These are phyloP conservation scores for Phytoseiulus persimilis DNA, from an alignment of 2,888 invertebrate species.

Conservation along the genomic window DNA sequence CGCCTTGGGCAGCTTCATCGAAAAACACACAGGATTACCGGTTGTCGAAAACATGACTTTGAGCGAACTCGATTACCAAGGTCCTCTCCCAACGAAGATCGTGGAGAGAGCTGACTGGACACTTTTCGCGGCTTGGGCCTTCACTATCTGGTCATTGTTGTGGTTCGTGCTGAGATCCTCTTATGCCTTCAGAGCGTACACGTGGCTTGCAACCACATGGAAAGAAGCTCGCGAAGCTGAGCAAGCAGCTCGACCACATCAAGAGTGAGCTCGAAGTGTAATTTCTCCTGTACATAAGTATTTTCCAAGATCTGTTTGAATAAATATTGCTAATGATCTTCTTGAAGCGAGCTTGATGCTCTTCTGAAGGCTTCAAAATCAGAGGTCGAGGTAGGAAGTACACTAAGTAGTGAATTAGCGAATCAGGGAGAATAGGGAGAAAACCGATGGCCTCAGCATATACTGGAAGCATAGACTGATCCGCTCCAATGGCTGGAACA, in stretches of 20 bases:
- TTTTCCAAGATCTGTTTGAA: not conserved
- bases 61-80: not conserved
- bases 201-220: not conserved
- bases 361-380: not conserved
- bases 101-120: not conserved
- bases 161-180: constrained; percentile 8
- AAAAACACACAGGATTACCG: constrained; percentile 59
- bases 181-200: not conserved
- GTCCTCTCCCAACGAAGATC: not conserved
- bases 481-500: no score
- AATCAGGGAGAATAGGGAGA: no score
- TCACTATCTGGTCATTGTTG: constrained; percentile 14
- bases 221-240: constrained; percentile 29
- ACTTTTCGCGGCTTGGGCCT: not conserved
- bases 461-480: no score
- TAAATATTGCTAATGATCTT: not conserved
- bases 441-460: no score
- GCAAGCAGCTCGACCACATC: constrained; percentile 11
- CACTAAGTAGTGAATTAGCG: no score
- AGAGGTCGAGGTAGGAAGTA: no score
- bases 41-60: constrained; percentile 35
- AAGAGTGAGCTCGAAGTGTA: not conserved
- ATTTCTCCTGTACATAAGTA: not conserved
- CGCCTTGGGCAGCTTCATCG: constrained; percentile 67
- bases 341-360: not conserved